These are phyloP conservation scores for Lepidochrysops patricia DNA, from an alignment of 2,888 invertebrate species.

Conservation along the genomic window DNA sequence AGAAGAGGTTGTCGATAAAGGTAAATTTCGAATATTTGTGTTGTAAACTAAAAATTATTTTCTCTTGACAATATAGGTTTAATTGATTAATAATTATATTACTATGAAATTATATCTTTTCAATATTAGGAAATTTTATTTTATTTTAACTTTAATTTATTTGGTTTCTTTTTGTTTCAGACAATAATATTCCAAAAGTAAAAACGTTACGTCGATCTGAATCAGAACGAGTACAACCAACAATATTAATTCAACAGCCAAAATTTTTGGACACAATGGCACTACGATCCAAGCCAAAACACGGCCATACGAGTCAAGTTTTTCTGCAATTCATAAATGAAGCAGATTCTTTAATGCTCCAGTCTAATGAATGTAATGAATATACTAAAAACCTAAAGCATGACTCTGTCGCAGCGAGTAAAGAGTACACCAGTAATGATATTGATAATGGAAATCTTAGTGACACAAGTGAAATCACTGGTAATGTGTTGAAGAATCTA, in stretches of 20 bases:
- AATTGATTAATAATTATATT: too few species aligned
- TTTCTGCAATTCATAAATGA: slow-evolving; percentile 69
- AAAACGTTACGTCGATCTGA: slow-evolving; percentile 62
- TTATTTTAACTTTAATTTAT: neutral
- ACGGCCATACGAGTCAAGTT: slow-evolving; percentile 77
- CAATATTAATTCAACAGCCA: slow-evolving; percentile 64
- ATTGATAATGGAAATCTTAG: slow-evolving; percentile 53
- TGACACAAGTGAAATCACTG: slow-evolving; percentile 62
- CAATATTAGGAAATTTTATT: too few species aligned
- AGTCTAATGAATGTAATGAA: slow-evolving; percentile 14
- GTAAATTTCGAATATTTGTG: neutral
- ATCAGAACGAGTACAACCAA: slow-evolving; percentile 57
- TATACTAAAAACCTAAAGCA: neutral
- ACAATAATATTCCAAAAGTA: slow-evolving; percentile 59
- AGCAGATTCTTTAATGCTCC: slow-evolving; percentile 31
- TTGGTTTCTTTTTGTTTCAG: slow-evolving; percentile 43
- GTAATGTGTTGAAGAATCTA: slow-evolving; percentile 52
- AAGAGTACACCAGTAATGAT: slow-evolving; percentile 29
- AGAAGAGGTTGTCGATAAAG: slow-evolving; percentile 29
- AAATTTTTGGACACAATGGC: slow-evolving; percentile 90
- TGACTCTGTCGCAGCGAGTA: neutral
- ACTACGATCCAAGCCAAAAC: slow-evolving; percentile 77
- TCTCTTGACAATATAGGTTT: too few species aligned
- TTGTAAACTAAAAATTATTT: too few species aligned
- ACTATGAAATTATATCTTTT: too few species aligned